A percentile compares a stretch with the other conserved stretches of the same genome.
These are phyloP conservation scores for Spermophilus dauricus DNA, from an alignment of 2,113 vertebrate species.

Conservation along the genomic window DNA sequence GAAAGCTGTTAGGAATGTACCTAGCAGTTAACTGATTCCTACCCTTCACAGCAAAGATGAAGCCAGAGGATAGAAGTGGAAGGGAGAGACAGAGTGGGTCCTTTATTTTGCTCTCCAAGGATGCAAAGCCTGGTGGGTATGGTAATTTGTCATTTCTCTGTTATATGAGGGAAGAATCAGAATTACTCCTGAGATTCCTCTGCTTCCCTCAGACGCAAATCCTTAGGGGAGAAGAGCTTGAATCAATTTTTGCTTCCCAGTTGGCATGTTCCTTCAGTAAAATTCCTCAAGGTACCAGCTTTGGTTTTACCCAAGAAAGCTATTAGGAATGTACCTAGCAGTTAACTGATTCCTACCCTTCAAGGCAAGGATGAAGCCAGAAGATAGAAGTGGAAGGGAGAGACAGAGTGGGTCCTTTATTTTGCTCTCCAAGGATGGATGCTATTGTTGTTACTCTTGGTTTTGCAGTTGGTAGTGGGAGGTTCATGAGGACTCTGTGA, in stretches of 20 bases:
- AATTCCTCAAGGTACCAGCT: not conserved
- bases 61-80: not conserved
- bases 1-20: not conserved
- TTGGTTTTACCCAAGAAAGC: not conserved
- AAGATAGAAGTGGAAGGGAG: not conserved
- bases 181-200: not conserved
- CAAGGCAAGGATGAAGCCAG: not conserved
- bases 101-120: not conserved
- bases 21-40: not conserved
- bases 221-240: not conserved
- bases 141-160: not conserved
- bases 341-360: not conserved
- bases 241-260: conserved; percentile 6
- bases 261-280: not conserved
- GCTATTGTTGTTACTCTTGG: not conserved
- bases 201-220: conserved; percentile 1
- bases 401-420: not conserved
- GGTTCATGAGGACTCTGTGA: not conserved
- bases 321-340: not conserved
- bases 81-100: not conserved
- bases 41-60: not conserved
- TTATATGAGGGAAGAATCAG: not conserved
- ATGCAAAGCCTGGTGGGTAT: not conserved
- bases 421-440: not conserved
- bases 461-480: not conserved